Base-by-base conservation (phyloP, 2,113 vertebrate genomes). In the Leucoraja erinaceus region DNA sequence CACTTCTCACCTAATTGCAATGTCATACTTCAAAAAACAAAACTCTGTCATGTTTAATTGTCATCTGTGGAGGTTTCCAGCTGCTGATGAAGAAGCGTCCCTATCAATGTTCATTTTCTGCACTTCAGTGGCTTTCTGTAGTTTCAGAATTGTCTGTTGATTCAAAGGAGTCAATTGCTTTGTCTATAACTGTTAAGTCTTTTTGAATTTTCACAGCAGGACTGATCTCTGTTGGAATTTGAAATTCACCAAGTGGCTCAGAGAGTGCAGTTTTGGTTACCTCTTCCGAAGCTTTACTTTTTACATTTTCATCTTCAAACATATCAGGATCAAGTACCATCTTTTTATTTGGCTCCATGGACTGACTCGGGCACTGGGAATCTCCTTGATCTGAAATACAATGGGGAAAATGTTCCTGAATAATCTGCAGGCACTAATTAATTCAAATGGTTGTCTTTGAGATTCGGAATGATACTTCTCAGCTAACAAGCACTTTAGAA, bases 271-370 rank as follows among this genome's bases (percentile, higher is more conserved):
- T 38, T 90, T 70, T 4, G 18, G 63, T 68, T 68, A 2, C 20
- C 8, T 59, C 74, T 59, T 94, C 79, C 20, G 84, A 70, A 38
- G 47, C 56, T 59, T 93, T 33, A 79, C 93, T 61, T 92, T 94
- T 93, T 91, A 25, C 92, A 94, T 93, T 93, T 88, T 88, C 90
- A 88, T 93, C 93, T 61, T 93, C 94, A 68, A 63, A 93, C 2
- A 90, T 31, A n/a, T 77, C 0, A 0, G 93, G 54, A 4, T 94
- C 93, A 93, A 90, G 93, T 83, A 88, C 16, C 25, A 38, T 66
- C 0, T 9, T 20, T 11, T 22, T n/a, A 0, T 88, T 54, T 7
- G 94, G 94, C 81, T 95, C 95, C 8, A 83, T 78, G 0, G 2
- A 12, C 56, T 93, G 93, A 88, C 31, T 10, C 14, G 83, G 6